Percentiles rank a stretch among this genome's conserved stretches.
Evolutionary conservation across 2,113 vertebrate species (phyloP).

Genomic region (Mobula birostris): DNA sequence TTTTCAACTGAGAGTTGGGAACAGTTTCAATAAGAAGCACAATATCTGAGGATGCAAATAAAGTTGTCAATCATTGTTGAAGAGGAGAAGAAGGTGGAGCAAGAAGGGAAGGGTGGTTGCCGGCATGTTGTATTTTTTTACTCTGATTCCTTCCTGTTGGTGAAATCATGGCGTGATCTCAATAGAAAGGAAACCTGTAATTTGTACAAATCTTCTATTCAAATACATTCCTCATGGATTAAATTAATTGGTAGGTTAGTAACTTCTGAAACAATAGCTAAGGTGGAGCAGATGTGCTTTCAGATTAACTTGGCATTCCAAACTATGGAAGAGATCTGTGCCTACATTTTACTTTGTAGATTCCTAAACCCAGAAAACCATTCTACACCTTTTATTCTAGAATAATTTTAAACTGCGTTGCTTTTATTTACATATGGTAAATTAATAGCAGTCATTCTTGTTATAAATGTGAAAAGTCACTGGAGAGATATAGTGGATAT

Average conservation of each 20-base stretch:
- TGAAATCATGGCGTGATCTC: not conserved
- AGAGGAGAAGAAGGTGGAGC: not conserved
- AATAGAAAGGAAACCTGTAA: not conserved
- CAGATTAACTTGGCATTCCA: not conserved
- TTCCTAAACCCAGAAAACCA: not conserved
- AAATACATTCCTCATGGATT: not conserved
- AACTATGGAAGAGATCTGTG: not conserved
- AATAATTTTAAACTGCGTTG: not conserved
- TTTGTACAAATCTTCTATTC: not conserved
- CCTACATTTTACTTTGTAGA: not conserved
- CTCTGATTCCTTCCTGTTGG: not conserved
- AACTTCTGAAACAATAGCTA: not conserved
- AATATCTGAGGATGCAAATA: not conserved
- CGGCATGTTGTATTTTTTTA: not conserved
- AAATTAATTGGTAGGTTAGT: not conserved
- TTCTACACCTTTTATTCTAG: not conserved
- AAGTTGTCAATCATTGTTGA: not conserved
- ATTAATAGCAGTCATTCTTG: not conserved
- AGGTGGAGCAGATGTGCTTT: not conserved
- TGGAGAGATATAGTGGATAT: no score
- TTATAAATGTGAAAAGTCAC: not conserved
- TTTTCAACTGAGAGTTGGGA: not conserved
- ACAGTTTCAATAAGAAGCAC: not conserved
- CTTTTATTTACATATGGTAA: not conserved
- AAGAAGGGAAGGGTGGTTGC: not conserved